A percentile compares a stretch with the other conserved stretches of the same genome.
Evolutionary conservation across 2,113 vertebrate species (phyloP).

Genomic region (Gymnobelideus leadbeateri): DNA sequence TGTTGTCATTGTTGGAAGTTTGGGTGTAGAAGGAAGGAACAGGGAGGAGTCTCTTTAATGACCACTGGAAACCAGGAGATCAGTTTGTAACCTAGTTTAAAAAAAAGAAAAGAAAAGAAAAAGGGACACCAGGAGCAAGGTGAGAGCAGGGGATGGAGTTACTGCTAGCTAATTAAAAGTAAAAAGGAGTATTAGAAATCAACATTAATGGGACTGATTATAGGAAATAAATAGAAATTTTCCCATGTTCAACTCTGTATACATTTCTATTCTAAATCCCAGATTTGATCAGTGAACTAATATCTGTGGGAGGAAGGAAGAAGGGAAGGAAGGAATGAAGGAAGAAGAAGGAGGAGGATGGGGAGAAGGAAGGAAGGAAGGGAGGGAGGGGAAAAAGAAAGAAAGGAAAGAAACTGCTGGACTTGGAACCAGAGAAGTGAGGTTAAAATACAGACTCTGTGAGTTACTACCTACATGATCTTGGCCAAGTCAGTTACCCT

Average conservation of each 20-base stretch:
- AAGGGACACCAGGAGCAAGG: background rate
- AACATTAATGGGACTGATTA: background rate
- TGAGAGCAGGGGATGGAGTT: background rate
- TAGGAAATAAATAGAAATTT: background rate
- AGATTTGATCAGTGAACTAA: background rate
- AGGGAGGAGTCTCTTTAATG: background rate
- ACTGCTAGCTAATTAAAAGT: background rate
- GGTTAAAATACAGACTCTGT: background rate
- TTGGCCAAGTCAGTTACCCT: background rate
- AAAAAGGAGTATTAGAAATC: background rate
- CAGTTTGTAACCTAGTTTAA: background rate
- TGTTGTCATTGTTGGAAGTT: constrained; percentile 12
- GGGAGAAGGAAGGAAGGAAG: background rate
- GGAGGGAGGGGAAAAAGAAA: background rate
- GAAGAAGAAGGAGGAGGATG: background rate
- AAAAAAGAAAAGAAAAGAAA: background rate
- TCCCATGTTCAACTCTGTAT: background rate
- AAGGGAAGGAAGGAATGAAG: background rate
- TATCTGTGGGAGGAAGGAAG: too few relatives aligned
- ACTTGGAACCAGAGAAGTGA: background rate
- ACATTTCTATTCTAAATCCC: background rate
- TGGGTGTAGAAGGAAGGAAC: background rate
- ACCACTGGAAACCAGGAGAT: background rate
- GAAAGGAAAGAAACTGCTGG: background rate
- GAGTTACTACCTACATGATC: background rate